Conservation (phyloP, 2,888 invertebrate species). For the Rhyacophila evoluta region DNA sequence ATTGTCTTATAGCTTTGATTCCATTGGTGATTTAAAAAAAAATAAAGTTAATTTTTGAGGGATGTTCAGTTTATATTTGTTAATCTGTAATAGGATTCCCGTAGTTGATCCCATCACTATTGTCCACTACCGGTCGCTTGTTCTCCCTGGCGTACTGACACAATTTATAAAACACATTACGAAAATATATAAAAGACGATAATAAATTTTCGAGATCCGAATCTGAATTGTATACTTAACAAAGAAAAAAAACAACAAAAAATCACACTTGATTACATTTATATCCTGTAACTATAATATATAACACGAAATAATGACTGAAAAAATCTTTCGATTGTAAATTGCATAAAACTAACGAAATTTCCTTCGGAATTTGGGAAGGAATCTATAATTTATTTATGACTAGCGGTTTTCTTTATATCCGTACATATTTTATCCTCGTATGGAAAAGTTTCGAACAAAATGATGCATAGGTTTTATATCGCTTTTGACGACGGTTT, state of each 20-base stretch:
- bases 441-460: constrained; percentile 10
- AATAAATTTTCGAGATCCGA: neutral
- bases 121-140: neutral
- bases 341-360: neutral
- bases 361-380: neutral
- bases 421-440: neutral
- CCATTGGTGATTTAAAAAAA: too few species aligned
- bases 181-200: constrained; percentile 5
- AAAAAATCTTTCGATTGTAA: too few species aligned
- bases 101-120: too few species aligned
- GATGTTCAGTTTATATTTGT: too few species aligned
- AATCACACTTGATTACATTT: neutral
- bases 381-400: neutral
- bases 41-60: too few species aligned
- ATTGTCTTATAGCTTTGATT: too few species aligned
- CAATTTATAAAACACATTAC: constrained; percentile 15
- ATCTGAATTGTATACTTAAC: neutral
- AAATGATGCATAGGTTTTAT: constrained; percentile 3
- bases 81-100: too few species aligned
- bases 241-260: neutral
- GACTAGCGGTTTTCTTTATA: neutral
- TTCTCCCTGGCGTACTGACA: neutral
- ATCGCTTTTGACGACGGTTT: constrained; percentile 2
- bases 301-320: too few species aligned
- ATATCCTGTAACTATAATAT: too few species aligned